Evolutionary conservation across 2,797 vertebrate species (phyloP).

Genomic region (Phrynocephalus guinanensis): DNA sequence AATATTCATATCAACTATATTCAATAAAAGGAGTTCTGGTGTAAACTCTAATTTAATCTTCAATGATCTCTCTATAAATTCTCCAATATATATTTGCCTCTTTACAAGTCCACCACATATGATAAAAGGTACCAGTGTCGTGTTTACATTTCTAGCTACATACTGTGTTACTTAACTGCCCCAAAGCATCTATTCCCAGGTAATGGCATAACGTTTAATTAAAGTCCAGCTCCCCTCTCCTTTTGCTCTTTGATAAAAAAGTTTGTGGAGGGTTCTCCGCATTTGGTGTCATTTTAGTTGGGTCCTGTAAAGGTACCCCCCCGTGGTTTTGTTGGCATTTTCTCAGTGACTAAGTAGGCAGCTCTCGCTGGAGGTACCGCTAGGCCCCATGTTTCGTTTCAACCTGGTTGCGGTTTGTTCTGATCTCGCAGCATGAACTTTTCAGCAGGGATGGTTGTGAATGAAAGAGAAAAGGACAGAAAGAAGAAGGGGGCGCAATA

Average conservation of each 20-base stretch:
- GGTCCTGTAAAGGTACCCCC: background rate
- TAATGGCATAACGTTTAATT: too few species aligned
- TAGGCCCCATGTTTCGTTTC: constrained; percentile 62
- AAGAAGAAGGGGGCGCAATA: background rate
- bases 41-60: too few species aligned
- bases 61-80: too few species aligned
- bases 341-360: background rate
- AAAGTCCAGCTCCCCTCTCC: background rate
- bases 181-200: too few species aligned
- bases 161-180: too few species aligned
- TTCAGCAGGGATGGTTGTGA: constrained; percentile 70
- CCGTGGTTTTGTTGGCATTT: background rate
- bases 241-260: background rate
- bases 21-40: too few species aligned
- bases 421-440: constrained; percentile 71
- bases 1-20: too few species aligned
- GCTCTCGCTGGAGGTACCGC: background rate
- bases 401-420: constrained; percentile 71
- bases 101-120: too few species aligned
- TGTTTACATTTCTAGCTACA: too few species aligned
- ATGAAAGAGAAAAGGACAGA: constrained; percentile 62
- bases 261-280: background rate
- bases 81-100: too few species aligned
- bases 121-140: too few species aligned
- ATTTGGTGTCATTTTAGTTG: background rate